Evolutionary conservation across 1,140 invertebrate genomes (phyloP).

Genomic region (Drosophila bocqueti): DNA sequence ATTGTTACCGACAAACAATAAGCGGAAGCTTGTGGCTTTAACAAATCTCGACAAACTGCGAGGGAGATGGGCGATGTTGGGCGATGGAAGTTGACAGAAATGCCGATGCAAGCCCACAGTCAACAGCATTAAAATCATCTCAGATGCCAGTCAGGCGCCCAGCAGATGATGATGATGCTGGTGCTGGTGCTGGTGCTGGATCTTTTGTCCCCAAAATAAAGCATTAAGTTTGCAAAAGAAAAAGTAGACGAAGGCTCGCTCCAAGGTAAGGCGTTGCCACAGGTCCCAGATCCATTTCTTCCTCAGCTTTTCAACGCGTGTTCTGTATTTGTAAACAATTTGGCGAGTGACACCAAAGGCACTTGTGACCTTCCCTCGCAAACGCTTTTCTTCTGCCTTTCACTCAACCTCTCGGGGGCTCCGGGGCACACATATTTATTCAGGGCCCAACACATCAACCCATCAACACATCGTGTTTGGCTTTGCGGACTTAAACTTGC

Average conservation of each 20-base stretch:
- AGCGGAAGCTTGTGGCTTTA: conserved; percentile 69
- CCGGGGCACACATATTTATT: conserved; percentile 43
- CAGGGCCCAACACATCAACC: conserved; percentile 4
- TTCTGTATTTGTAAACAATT: conserved; percentile 79
- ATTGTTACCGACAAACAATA: conserved; percentile 74
- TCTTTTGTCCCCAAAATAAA: conserved; percentile 38
- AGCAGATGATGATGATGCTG: conserved; percentile 20
- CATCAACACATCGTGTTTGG: conserved; percentile 21
- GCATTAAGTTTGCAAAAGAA: conserved; percentile 54
- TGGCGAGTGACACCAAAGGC: conserved; percentile 54
- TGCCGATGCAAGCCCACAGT: conserved; percentile 54
- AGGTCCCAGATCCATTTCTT: conserved; percentile 39
- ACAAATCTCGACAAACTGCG: conserved; percentile 41
- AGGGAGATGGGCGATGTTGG: not conserved
- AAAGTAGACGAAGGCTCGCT: conserved; percentile 21
- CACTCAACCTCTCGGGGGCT: conserved; percentile 5
- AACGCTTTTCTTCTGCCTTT: not conserved
- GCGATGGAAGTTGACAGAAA: conserved; percentile 39
- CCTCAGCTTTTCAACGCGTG: conserved; percentile 65
- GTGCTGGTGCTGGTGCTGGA: conserved; percentile 11
- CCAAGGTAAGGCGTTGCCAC: conserved; percentile 63
- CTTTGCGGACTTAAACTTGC: conserved; percentile 43
- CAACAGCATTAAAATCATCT: conserved; percentile 45
- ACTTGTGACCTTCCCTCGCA: conserved; percentile 44
- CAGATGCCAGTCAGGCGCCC: conserved; percentile 65